Evolutionary conservation across 2,797 vertebrate genomes (phyloP), one percentile per base, ranked within the genome.

Genomic region (Dallia pectoralis): DNA sequence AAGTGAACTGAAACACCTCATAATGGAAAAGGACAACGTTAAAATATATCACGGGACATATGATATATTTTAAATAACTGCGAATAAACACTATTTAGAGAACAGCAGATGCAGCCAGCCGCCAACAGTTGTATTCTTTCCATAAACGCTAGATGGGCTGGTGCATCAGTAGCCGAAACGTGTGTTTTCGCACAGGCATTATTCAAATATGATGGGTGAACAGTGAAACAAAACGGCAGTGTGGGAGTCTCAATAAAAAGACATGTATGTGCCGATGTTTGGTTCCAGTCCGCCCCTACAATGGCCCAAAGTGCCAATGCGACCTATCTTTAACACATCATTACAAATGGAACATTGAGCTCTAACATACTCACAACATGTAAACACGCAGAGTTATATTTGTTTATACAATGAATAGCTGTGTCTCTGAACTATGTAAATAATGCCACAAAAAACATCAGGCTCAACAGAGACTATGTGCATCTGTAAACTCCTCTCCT

Each of bases 361-460:
- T 91, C 78, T 77, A 87, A 87, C 86, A 86, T 83, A 87, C 81
- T 85, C 81, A 87, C 84, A 86, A 84, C 71, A 85, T 70, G 81
- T 90, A 90, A 91, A 91, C 83, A 89, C 76, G 68, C 67, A 0
- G 75, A 85, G 87, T 74, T 82, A 80, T 87, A 86, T 90, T 89
- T 92, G 86, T 88, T 83, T 87, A 87, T 81, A 79, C 79, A 87
- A 63, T 80, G 76, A 87, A 88, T 90, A 90, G 82, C 84, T 82
- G 74, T 59, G 70, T 84, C 83, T 86, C 77, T 74, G 67, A 87
- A 90, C 90, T 90, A 91, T 89, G 85, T 91, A 89, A 89, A 90
- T 84, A 89, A 77, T 75, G 65, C 67, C 76, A 74, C 64, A 79
- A 87, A 83, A 82, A 88, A 76, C 85, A 88, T 87, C 81, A 80